Base-by-base conservation (phyloP, 1,140 invertebrate species). In the Heliconius congener region DNA sequence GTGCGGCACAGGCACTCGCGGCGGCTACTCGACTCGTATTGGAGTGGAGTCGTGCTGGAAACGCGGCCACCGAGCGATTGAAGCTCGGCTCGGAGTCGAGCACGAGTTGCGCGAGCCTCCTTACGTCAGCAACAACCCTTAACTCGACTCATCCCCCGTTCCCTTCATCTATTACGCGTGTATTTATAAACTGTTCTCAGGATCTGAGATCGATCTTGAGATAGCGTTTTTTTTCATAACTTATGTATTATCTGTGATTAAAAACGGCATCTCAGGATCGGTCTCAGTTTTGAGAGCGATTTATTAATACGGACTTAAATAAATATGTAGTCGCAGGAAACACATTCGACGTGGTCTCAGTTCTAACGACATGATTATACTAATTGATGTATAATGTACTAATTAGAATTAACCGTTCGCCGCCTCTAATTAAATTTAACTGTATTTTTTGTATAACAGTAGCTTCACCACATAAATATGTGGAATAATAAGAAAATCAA, bases 1-100 rank as follows among this genome's bases (percentile, higher is more conserved):
- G 85, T 83, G 76, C 77, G 82, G 84, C 85, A 87, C 91, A 80
- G 83, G 88, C 87, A 87, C 83, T 87, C 91, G 84, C 90, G 83
- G 50, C 89, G 87, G 78, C 84, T 73, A 82, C 83, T 86, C 84
- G 84, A 77, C 81, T 81, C 81, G 81, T 82, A 90, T 86, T 92
- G 90, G 42, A 46, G 42, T 46, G 4, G 84, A 77, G 77, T 73
- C 50, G 73, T 55, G 66, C 66, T 55, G 77, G 80, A 78, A 84
- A 70, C 77, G 80, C 84, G 81, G 52, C 74, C 46, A 73, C 52
- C n/a, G 73, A 30, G 34, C 74, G 79, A 77, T 55, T 74, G 79
- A 60, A 81, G 71, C 79, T 73, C 70, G 72, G 42, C 11, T 11
- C 3, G 11, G 42, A 39, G 39, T 34, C 75, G n/a, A 71, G 42